These are phyloP conservation scores for Mormyrus iriodes DNA, from an alignment of 2,113 vertebrate genomes.

Conservation along the genomic window DNA sequence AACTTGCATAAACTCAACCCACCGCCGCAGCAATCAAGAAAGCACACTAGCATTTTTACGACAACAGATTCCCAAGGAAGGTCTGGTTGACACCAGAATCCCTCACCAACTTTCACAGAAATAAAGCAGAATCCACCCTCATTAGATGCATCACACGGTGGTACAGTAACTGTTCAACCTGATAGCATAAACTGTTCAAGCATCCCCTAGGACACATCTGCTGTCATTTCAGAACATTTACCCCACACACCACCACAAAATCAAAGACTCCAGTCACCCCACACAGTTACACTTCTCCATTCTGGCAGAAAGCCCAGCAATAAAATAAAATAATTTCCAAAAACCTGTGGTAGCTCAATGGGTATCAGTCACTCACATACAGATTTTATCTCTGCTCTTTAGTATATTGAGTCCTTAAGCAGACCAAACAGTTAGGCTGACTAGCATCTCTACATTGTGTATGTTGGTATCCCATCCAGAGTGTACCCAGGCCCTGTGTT, in stretches of 20 bases:
- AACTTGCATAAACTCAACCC: not conserved
- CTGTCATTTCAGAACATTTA: not conserved
- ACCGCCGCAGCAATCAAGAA: not conserved
- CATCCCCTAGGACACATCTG: not conserved
- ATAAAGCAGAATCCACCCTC: not conserved
- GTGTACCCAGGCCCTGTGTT: not conserved
- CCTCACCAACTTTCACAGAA: not conserved
- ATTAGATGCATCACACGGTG: not conserved
- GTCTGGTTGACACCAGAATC: not conserved
- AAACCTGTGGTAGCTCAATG: not conserved
- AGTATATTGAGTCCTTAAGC: not conserved
- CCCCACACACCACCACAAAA: no score
- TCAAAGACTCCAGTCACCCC: not conserved
- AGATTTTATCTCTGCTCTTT: not conserved
- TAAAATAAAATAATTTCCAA: not conserved
- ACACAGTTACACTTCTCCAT: not conserved
- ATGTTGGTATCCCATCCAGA: not conserved
- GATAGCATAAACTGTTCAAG: not conserved
- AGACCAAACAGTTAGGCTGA: not conserved
- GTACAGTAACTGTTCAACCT: not conserved
- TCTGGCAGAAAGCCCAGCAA: not conserved
- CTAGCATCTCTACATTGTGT: not conserved
- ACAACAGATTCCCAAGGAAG: not conserved
- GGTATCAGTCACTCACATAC: not conserved
- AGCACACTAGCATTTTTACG: not conserved